Evolutionary conservation across 1,140 invertebrate genomes (phyloP), one percentile per base, ranked within the genome.

Genomic region (Radopholus similis): DNA sequence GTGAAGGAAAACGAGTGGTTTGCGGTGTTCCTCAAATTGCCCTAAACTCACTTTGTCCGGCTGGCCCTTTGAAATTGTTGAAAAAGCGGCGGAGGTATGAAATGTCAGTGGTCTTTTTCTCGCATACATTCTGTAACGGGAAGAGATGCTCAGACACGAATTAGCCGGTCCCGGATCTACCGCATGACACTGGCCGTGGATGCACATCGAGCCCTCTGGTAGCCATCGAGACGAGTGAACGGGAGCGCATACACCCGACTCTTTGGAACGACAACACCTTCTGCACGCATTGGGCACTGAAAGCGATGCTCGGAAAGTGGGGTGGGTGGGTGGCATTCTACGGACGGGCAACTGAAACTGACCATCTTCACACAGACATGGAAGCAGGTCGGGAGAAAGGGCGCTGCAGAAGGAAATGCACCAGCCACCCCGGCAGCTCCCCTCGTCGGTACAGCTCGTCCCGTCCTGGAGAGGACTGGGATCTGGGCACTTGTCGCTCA

Each of bases 341-440:
- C n/a, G 18, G 38, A 42, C 2, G 11, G 38, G 18, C 26, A 44
- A 58, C 13, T 58, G 35, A 37, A 5, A 71, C 21, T 28, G 58
- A 74, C 75, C 68, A 53, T 64, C 56, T 49, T 76, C 72, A 28
- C 72, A 74, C 34, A 74, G 44, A 51, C 72, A 74, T 13, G 72
- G 72, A 15, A n/a, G 35, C n/a, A 42, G 37, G 26, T 72, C 44
- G 15, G 40, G 23, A 15, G 69, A 66, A 1, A 71, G 40, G 15
- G 23, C 23, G 34, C 49, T 32, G 55, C 72, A 74, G 40, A 77
- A 77, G 0, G 72, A 58, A 56, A 77, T 23, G 47, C 72, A 74
- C 32, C 72, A 55, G 15, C 73, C 75, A 11, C 13, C 44, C 47
- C 51, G 34, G 32, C 73, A 75, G 57, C 65, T 66, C 11, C 73